Base-by-base conservation (phyloP, 2,888 invertebrate species). In the Pherbina coryleti region DNA sequence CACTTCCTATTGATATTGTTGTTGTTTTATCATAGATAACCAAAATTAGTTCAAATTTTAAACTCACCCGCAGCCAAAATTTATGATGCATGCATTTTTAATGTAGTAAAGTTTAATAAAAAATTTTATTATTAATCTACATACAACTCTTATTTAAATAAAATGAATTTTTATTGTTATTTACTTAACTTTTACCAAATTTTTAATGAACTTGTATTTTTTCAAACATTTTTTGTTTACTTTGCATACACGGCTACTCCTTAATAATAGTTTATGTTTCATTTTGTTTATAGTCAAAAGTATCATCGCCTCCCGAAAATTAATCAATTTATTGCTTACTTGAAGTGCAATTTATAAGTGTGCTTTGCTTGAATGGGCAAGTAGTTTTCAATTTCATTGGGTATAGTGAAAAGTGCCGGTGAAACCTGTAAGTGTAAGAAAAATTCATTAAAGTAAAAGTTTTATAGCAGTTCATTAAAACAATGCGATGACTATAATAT, bases 321-420 rank as follows among this genome's bases (percentile, higher is more conserved):
- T 71, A 51, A 19, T 25, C 8, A 71, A 51, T 17, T 66, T 22
- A 44, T 19, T 37, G 14, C 17, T 31, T 82, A 86, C 80, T 86
- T 86, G 79, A 89, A 89, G 81, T 81, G 84, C 60, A 89, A 82
- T 88, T 90, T 92, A 88, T 86, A 91, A 86, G 88, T 85, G 85
- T 85, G 84, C 84, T 82, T 89, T 76, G 90, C 86, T 75, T 91
- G 91, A 14, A 94, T 84, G 0, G 94, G 93, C 83, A 95, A 89
- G 88, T 93, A 91, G 37, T 92, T 92, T 66, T 93, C 92, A 80
- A 95, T 91, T 86, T 93, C 92, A 89, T 93, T 94, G 5, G 94
- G 93, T 84, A 93, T 92, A 62, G 92, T 92, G 84, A 94, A 92
- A 70, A 93, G 87, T 37, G 91, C 90, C 31, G 92, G 88, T 17